Evolutionary conservation across 2,797 vertebrate genomes (phyloP).

Genomic region (Etheostoma nigrum): DNA sequence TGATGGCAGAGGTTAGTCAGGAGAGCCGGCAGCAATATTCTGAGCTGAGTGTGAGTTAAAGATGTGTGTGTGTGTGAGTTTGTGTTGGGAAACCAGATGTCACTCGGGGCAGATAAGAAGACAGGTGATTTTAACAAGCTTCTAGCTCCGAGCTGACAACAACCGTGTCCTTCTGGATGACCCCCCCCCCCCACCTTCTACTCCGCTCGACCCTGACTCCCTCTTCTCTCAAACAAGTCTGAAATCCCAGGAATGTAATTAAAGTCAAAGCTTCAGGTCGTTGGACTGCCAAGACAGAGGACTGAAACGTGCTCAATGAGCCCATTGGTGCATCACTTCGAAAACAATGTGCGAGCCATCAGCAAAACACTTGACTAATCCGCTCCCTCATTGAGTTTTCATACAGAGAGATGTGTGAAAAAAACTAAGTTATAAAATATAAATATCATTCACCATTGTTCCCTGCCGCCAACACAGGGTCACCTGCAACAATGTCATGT

Average conservation of each 20-base stretch:
- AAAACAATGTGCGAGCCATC: not conserved
- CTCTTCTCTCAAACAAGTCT: constrained; percentile 42
- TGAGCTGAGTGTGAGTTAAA: constrained; percentile 37
- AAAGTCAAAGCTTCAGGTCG: constrained; percentile 66
- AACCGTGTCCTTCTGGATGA: constrained; percentile 43
- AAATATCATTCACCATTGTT: not conserved
- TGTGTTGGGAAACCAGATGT: constrained; percentile 78
- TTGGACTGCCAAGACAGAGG: constrained; percentile 35
- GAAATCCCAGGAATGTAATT: constrained; percentile 80
- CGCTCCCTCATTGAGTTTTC: not conserved
- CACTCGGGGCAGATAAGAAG: constrained; percentile 68
- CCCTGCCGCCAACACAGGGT: not conserved
- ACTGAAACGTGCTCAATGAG: constrained; percentile 26
- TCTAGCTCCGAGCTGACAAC: constrained; percentile 63
- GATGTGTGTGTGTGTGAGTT: constrained; percentile 21
- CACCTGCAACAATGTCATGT: not conserved
- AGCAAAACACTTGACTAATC: not conserved
- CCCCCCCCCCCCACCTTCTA: constrained; percentile 13
- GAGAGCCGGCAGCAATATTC: constrained; percentile 59
- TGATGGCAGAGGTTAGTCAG: constrained; percentile 57
- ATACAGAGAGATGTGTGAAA: too few species aligned
- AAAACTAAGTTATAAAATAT: not conserved
- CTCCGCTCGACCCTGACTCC: constrained; percentile 34
- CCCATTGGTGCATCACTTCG: constrained; percentile 22
- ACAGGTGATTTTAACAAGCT: constrained; percentile 78